A percentile compares a stretch with the other conserved stretches of the same genome.
phyloP scores from a whole-genome alignment of 2,888 invertebrate genomes.

The Orthosia gothica region DNA sequence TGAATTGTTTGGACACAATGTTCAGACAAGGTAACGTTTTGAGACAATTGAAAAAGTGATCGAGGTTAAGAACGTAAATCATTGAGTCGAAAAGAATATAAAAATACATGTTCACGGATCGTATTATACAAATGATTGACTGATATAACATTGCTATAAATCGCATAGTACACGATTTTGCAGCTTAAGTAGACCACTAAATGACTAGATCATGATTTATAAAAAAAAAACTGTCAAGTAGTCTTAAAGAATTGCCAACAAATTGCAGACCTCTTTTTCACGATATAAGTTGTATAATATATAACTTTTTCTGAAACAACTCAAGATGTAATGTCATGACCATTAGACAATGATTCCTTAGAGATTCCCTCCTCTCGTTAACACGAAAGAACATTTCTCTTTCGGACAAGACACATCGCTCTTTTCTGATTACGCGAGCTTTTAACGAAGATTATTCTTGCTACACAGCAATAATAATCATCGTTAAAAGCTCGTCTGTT shows the following conservation, averaged over 20 bases:
- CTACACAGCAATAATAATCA: no score
- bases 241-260: neutral
- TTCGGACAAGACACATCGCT: slow-evolving; percentile 72
- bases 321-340: slow-evolving; percentile 43
- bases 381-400: slow-evolving; percentile 73
- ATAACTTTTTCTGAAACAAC: slow-evolving; percentile 24
- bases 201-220: no score
- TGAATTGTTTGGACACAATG: neutral
- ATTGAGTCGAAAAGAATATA: no score
- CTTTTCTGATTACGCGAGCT: slow-evolving; percentile 73
- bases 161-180: neutral
- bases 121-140: neutral
- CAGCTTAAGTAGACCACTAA: no score
- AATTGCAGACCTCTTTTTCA: neutral
- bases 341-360: slow-evolving; percentile 59
- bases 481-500: no score
- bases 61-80: no score
- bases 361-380: slow-evolving; percentile 67
- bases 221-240: no score
- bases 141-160: neutral
- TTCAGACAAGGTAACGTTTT: no score
- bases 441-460: slow-evolving; percentile 59
- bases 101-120: neutral
- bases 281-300: neutral
- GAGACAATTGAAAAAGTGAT: no score